Base-by-base conservation (phyloP, 2,113 vertebrate genomes). In the Sciurus niger region DNA sequence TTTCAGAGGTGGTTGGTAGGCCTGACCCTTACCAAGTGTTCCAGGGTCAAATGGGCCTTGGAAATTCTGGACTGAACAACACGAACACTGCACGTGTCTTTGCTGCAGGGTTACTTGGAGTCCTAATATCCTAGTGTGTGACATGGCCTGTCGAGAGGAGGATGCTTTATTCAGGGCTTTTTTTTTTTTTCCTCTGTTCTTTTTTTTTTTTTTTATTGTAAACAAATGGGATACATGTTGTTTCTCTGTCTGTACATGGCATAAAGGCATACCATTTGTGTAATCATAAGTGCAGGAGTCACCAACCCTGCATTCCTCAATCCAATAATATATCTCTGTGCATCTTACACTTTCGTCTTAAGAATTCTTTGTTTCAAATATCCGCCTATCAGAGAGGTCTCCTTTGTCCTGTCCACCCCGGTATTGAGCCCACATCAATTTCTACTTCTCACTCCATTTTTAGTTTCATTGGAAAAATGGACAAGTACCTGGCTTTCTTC, bases 1-100 rank as follows among this genome's bases (percentile, higher is more conserved):
- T 68, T 80, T 67, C 88, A 94, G 68, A 89, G 68, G 46, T 67
- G 65, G 17, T 37, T 83, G 60, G 80, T 80, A 91, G 22, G 32
- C 34, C 51, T 82, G 51, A 25, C 32, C 37, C n/a, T 80, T 85
- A 43, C 9, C 8, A 65, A 86, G 9, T 3, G 6, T 72, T 84
- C 73, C 51, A 86, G 51, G 58, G 28, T 89, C 68, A 77, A 79
- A 67, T 7, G 22, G 58, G 48, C 67, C 76, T n/a, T 60, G 78
- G 60, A 20, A 82, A 63, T 77, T 88, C 60, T 55, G 46, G 32
- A 51, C 82, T 83, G 37, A 51, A 73, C 30, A 46, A 89, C 73
- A 40, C 25, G 55, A 87, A 40, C 70, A 63, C 24, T 60, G 4
- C 18, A 34, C 6, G 1, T 85, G 53, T 82, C 30, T 83, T 89